phyloP scores from a whole-genome alignment of 2,888 invertebrate species.

The Rhaphigaster nebulosa region DNA sequence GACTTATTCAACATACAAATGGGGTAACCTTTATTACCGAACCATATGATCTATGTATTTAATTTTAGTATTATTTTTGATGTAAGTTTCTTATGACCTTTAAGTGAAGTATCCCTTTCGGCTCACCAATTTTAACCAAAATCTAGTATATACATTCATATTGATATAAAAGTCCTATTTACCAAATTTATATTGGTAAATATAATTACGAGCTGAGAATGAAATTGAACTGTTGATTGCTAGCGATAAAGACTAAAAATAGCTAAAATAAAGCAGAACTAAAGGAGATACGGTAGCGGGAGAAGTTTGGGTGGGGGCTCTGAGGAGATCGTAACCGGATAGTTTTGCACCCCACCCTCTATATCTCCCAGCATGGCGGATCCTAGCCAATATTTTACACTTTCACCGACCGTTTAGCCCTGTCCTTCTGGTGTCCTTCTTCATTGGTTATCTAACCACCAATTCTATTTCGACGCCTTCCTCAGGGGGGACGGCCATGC shows the following conservation, averaged over 20 bases:
- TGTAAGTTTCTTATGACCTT: too few relatives aligned
- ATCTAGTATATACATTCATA: too few relatives aligned
- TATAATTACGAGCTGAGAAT: not conserved
- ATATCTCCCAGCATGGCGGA: not conserved
- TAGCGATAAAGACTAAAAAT: not conserved
- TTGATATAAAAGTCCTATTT: too few relatives aligned
- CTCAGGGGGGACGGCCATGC: not conserved
- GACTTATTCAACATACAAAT: too few relatives aligned
- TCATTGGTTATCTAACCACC: not conserved
- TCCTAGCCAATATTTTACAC: constrained; percentile 24
- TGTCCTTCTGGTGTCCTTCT: not conserved
- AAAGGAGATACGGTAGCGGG: not conserved
- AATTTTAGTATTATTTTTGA: too few relatives aligned
- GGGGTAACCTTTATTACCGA: too few relatives aligned
- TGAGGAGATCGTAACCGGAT: not conserved
- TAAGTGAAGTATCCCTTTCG: too few relatives aligned
- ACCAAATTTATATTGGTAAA: too few relatives aligned
- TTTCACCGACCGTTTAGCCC: constrained; percentile 37
- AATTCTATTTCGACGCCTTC: not conserved
- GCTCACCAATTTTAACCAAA: too few relatives aligned
- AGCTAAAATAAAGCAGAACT: not conserved
- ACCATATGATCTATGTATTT: too few relatives aligned
- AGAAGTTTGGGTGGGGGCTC: not conserved
- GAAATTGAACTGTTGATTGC: not conserved
- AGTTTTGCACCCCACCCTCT: constrained; percentile 37